These are phyloP conservation scores for Lasioglossum figueresi DNA, from an alignment of 2,888 invertebrate genomes.

Conservation along the genomic window DNA sequence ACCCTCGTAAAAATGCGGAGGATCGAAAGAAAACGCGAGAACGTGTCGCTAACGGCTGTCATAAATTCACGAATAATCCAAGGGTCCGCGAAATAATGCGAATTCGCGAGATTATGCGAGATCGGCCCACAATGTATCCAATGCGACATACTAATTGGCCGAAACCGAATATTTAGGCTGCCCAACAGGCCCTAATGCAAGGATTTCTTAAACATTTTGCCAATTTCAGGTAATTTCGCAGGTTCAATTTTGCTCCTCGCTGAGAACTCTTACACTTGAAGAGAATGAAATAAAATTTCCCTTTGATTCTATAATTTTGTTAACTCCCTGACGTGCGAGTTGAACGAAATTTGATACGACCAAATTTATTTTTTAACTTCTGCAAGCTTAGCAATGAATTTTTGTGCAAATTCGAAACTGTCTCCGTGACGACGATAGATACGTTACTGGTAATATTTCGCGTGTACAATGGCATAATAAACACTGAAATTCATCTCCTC, in stretches of 20 bases:
- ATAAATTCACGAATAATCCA: neutral
- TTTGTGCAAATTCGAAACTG: too few species aligned
- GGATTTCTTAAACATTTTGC: neutral
- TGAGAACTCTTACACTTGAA: too few species aligned
- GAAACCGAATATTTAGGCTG: neutral
- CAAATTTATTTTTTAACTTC: neutral
- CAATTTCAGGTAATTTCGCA: too few species aligned
- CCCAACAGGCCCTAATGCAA: neutral
- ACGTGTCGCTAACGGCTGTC: neutral
- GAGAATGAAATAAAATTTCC: too few species aligned
- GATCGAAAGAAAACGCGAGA: neutral
- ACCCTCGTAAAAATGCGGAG: neutral
- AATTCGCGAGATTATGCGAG: neutral
- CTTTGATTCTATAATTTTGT: too few species aligned
- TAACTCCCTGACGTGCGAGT: too few species aligned
- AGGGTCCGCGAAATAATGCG: neutral
- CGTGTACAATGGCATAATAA: neutral
- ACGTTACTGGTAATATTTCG: too few species aligned
- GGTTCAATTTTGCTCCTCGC: too few species aligned
- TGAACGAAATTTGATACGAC: too few species aligned
- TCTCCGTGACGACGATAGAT: too few species aligned
- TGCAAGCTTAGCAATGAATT: too few species aligned
- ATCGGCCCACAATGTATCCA: neutral
- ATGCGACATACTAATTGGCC: neutral
- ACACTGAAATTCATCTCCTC: neutral